Evolutionary conservation across 2,797 vertebrate genomes (phyloP).

Genomic region (Octomys mimax): DNA sequence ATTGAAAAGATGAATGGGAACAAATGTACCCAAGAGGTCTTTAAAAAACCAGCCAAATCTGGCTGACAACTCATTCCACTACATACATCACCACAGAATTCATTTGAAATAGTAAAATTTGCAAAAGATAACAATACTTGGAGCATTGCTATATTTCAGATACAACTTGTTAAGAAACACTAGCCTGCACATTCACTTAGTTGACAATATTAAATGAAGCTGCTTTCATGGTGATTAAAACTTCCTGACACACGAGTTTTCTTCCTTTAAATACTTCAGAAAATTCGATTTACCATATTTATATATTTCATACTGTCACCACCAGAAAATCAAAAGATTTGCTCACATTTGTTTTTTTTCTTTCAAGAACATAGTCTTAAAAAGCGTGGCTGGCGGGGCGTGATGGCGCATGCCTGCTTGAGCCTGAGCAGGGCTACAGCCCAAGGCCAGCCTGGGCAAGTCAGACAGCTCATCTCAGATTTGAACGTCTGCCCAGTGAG

Average conservation of each 20-base stretch:
- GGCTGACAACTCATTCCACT: neutral
- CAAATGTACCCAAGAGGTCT: constrained; percentile 9
- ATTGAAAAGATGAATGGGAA: constrained; percentile 20
- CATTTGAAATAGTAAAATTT: constrained; percentile 59
- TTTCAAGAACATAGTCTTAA: constrained; percentile 3
- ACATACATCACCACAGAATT: neutral
- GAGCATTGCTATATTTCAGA: constrained; percentile 2
- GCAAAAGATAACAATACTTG: neutral
- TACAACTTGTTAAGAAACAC: constrained; percentile 13
- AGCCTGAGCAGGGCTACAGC: no score
- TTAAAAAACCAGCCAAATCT: constrained; percentile 18
- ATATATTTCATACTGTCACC: constrained; percentile 34
- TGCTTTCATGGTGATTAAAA: constrained; percentile 59
- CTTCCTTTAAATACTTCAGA: constrained; percentile 28
- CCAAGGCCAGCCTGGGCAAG: no score
- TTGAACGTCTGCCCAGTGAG: neutral
- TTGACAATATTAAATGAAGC: constrained; percentile 17
- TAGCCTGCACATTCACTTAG: constrained; percentile 2
- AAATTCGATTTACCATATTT: neutral
- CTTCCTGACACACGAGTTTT: constrained; percentile 18
- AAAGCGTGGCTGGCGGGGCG: neutral
- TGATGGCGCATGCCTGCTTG: neutral
- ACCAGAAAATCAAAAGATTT: constrained; percentile 1
- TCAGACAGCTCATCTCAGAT: neutral
- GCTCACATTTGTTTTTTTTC: constrained; percentile 8